Evolutionary conservation across 2,888 invertebrate genomes (phyloP), one percentile per base, ranked within the genome.

Genomic region (Limenitis camilla): DNA sequence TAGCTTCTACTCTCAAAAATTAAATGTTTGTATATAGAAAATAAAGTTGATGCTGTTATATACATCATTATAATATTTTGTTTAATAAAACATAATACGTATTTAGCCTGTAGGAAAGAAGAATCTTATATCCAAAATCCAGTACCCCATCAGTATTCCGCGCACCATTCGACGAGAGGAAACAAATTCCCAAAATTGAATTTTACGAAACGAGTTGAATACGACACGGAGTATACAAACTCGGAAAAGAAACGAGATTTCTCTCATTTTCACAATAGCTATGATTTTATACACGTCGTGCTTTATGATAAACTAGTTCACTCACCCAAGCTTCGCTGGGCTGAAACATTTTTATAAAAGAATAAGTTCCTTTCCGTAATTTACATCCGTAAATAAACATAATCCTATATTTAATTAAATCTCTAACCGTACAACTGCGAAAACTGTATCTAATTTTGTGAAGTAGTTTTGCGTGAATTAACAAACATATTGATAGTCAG

Each of bases 151-250:
- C 80, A 86, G 86, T 87, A 87, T 87, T 86, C 86, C 67, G 72
- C 65, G 63, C 82, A 71, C 73, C 74, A 71, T 76, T 76, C 82
- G 74, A 73, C 77, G 79, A 74, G 79, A 81, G 82, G 85, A 81
- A 84, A 87, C 87, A 86, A 87, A 87, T 87, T 86, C 81, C 82
- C 86, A 85, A 86, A 87, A 87, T 87, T 87, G 87, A 86, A 87
- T 87, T 86, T 86, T 84, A 78, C 72, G 84, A 81, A 86, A 86
- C 86, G 85, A 86, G 85, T 84, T 84, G 85, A 82, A 84, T 83
- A 83, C 86, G 82, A 85, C 86, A 78, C 77, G 72, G 75, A 66
- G 76, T 81, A 79, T 71, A 84, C 76, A 81, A 85, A 84, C 81
- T 82, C 65, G 71, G 71, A 71, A 77, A 77, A 78, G 78, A 76